A percentile compares a stretch with the other conserved stretches of the same genome.
Conservation (phyloP, 2,113 vertebrate species). For the Epinephelus fuscoguttatus region DNA sequence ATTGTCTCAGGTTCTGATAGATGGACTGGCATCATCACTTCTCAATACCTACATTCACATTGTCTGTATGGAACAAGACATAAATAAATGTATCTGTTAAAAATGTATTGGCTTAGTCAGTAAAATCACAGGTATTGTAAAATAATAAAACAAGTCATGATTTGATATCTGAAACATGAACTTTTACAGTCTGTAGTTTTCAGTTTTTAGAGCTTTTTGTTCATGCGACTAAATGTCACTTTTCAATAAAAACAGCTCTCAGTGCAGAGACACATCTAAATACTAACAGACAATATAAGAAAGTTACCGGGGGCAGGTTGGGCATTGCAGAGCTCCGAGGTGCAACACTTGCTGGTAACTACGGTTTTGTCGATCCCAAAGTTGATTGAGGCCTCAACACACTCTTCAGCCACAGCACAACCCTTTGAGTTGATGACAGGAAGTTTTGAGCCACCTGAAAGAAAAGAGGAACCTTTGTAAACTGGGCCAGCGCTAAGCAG, state of each 20-base stretch:
- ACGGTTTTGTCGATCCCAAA: background rate
- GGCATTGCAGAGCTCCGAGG: slow-evolving; percentile 44
- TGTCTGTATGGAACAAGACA: background rate
- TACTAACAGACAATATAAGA: background rate
- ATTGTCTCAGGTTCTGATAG: background rate
- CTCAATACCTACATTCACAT: background rate
- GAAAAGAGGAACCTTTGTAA: background rate
- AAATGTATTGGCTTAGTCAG: background rate
- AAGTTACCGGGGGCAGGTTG: slow-evolving; percentile 29
- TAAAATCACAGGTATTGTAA: background rate
- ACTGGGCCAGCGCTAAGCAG: background rate
- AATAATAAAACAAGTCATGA: background rate
- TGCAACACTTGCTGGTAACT: slow-evolving; percentile 53
- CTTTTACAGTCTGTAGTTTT: background rate
- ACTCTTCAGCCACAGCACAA: slow-evolving; percentile 32
- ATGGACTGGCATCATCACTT: background rate
- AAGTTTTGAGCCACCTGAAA: slow-evolving; percentile 8
- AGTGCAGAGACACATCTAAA: background rate
- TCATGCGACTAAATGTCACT: too few relatives aligned
- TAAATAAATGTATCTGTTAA: background rate
- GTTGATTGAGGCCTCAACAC: slow-evolving; percentile 29
- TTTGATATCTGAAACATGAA: background rate
- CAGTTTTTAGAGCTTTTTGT: background rate
- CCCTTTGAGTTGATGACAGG: rapidly evolving
- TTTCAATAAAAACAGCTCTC: background rate